Percentiles rank a stretch among this genome's conserved stretches.
Conservation (phyloP, 1,140 invertebrate genomes). For the Bursaphelenchus mucronatus region DNA sequence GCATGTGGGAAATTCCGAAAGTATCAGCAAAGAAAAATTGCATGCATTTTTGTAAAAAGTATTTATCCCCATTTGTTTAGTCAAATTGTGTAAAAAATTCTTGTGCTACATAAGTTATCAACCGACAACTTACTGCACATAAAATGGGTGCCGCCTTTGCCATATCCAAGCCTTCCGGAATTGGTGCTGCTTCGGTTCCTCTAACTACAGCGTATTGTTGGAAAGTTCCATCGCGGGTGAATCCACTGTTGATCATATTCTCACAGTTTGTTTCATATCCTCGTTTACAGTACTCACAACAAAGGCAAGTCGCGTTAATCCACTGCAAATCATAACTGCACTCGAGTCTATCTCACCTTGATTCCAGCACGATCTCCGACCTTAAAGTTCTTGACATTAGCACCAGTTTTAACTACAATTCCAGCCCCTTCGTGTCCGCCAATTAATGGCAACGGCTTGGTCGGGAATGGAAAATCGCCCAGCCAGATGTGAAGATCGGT, state of each 20-base stretch:
- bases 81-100: too few species aligned
- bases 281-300: conserved; percentile 30
- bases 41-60: too few species aligned
- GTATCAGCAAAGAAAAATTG: too few species aligned
- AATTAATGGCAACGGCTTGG: conserved; percentile 28
- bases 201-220: conserved; percentile 22
- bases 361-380: conserved; percentile 37
- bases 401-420: conserved; percentile 32
- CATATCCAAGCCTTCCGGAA: conserved; percentile 22
- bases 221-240: conserved; percentile 26
- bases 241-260: conserved; percentile 4
- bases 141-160: conserved; percentile 27
- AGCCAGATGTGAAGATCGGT: conserved; percentile 23
- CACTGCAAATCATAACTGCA: conserved; percentile 20
- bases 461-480: conserved; percentile 11
- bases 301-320: conserved; percentile 30
- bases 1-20: too few species aligned
- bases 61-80: too few species aligned
- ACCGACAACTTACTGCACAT: conserved; percentile 29
- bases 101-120: too few species aligned
- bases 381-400: conserved; percentile 32
- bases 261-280: conserved; percentile 25
- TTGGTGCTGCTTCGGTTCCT: conserved; percentile 19
- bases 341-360: conserved; percentile 21
- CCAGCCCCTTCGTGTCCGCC: conserved; percentile 41